Evolutionary conservation across 2,113 vertebrate species (phyloP).

Genomic region (Chrysemys picta): DNA sequence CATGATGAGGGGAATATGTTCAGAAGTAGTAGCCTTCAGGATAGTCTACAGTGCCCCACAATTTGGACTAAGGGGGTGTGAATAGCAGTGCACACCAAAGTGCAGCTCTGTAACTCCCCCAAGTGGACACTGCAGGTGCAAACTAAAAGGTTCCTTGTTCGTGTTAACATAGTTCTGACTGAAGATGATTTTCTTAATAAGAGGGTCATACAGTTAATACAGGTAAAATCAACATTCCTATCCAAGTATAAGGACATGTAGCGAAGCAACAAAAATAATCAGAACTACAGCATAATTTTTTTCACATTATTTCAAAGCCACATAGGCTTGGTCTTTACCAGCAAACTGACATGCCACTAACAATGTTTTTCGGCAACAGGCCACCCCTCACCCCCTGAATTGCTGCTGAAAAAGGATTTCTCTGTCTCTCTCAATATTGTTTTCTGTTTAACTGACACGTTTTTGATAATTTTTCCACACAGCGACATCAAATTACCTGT

Average conservation of each 20-base stretch:
- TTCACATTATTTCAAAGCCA: not conserved
- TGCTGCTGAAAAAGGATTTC: slow-evolving; percentile 26
- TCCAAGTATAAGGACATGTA: not conserved
- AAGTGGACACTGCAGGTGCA: not conserved
- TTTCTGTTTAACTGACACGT: not conserved
- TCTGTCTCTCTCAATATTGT: not conserved
- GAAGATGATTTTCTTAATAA: not conserved
- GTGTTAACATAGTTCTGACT: not conserved
- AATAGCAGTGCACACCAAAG: too few relatives aligned
- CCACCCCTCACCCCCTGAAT: not conserved
- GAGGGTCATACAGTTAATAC: not conserved
- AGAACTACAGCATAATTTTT: not conserved
- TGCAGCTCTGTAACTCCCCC: too few relatives aligned
- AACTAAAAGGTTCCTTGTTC: not conserved
- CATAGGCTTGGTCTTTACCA: not conserved
- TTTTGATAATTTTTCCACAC: not conserved
- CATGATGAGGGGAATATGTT: not conserved
- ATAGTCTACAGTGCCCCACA: not conserved
- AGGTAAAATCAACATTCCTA: not conserved
- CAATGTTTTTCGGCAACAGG: not conserved
- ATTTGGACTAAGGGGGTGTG: not conserved
- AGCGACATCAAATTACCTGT: slow-evolving; percentile 15
- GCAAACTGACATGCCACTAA: not conserved
- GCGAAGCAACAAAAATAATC: not conserved
- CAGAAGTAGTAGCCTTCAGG: not conserved